phyloP scores from a whole-genome alignment of 2,888 invertebrate genomes.

The Drosophila basisetae region DNA sequence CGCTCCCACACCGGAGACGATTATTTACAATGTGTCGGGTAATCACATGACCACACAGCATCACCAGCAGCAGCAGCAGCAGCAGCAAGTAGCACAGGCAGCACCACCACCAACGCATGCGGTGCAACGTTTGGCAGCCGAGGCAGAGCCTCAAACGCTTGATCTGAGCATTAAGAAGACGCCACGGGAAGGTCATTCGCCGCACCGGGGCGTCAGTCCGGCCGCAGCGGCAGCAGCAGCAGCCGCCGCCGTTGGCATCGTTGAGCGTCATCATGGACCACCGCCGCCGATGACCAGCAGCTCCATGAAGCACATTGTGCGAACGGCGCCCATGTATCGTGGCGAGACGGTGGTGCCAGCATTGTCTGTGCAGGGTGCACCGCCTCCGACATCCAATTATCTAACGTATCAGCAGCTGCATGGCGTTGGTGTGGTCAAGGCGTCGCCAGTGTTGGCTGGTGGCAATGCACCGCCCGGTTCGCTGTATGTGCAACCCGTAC shows the following conservation, averaged over 20 bases:
- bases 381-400: conserved; percentile 83
- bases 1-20: conserved; percentile 74
- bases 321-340: conserved; percentile 78
- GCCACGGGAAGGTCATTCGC: conserved; percentile 85
- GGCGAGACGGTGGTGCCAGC: conserved; percentile 66
- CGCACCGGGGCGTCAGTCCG: conserved; percentile 68
- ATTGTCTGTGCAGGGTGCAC: conserved; percentile 59
- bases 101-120: conserved; percentile 44
- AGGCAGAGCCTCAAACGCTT: conserved; percentile 89
- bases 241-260: conserved; percentile 32
- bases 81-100: conserved; percentile 16
- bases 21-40: conserved; percentile 76
- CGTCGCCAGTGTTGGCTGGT: conserved; percentile 49
- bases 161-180: conserved; percentile 92
- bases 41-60: conserved; percentile 59
- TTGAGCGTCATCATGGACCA: conserved; percentile 42
- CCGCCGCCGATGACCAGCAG: conserved; percentile 57
- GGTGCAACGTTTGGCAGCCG: conserved; percentile 84
- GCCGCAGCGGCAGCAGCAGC: conserved; percentile 40
- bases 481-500: conserved; percentile 86
- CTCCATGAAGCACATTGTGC: conserved; percentile 77
- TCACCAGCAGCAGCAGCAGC: conserved; percentile 81
- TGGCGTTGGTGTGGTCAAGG: conserved; percentile 65
- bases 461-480: conserved; percentile 64
- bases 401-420: conserved; percentile 84